Conservation (phyloP, 2,113 vertebrate species). For the Arizona elegans region DNA sequence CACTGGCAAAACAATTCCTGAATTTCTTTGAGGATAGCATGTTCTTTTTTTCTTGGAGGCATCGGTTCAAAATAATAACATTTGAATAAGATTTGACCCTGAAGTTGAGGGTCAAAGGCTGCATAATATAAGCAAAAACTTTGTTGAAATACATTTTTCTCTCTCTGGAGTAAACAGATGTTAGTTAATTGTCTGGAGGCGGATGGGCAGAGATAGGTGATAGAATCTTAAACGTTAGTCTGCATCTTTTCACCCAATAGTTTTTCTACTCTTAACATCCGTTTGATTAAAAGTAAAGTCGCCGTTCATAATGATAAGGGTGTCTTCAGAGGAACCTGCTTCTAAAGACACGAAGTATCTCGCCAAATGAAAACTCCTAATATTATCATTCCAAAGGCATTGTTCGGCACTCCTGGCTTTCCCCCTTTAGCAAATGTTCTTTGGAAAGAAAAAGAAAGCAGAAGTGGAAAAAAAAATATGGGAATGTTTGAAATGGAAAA, state of each 20-base stretch:
- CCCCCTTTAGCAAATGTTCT: background rate
- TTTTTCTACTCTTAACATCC: background rate
- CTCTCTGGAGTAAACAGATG: background rate
- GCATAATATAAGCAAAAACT: background rate
- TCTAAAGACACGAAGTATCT: background rate
- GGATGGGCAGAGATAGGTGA: background rate
- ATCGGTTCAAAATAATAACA: background rate
- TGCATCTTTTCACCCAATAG: background rate
- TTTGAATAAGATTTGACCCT: background rate
- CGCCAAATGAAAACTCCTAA: background rate
- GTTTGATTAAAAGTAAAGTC: background rate
- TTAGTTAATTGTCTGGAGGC: background rate
- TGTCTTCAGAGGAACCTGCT: background rate
- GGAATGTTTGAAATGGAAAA: background rate
- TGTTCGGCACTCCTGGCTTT: background rate
- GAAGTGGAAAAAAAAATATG: background rate
- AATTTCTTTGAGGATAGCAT: background rate
- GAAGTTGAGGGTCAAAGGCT: background rate
- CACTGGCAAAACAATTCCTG: conserved; percentile 2
- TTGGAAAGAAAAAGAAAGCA: background rate
- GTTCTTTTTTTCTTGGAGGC: conserved; percentile 9
- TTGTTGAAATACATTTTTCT: background rate
- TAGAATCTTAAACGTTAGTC: background rate
- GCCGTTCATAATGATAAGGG: background rate
- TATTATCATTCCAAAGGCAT: background rate